Evolutionary conservation across 30 jellyfish, hydroid and myxozoan genomes (phyloP), one percentile per base, ranked within the genome.

Genomic region (Hydractinia symbiolongicarpus): DNA sequence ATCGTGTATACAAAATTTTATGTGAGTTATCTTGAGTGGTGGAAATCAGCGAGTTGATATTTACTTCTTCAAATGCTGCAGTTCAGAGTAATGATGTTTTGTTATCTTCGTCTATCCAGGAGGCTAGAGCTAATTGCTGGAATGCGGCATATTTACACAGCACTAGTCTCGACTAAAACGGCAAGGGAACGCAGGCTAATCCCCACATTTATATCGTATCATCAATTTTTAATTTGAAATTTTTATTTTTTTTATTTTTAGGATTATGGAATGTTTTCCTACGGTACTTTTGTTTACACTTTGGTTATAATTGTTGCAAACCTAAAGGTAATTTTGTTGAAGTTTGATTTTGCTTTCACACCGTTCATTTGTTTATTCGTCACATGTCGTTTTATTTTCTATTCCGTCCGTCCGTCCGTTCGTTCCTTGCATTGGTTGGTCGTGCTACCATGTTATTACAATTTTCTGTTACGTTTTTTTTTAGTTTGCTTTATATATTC

Each of bases 281-380:
- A 86, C 86, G 98, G 98, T 0, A 85, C 84, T 66, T 91, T 91
- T 69, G 95, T 86, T 80, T 91, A 86, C 53, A 86, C 98, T n/a
- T 70, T 91, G 57, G 94, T 82, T 49, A 94, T 91, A 50, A 58
- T 91, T 72, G 77, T 91, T 67, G 83, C 98, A 6, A 91, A 91
- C 51, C 74, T 86, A 79, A 91, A 91, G 98, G 98, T 86, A 4
- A n/a, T 69, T 51, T 51, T 11, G 51, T 4, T 21, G 44, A 30
- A 30, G 44, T 30, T 30, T 6, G 10, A 9, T 66, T 80, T 6
- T 17, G 57, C 9, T 67, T 50, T 53, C 9, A 6, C 19, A 5
- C 66, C 17, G 62, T 53, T n/a, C 79, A 2, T 50, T 69, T 5
- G 10, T 53, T 8, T 10, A 54, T 6, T 16, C 8, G 19, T 53